phyloP scores from a whole-genome alignment of 1,140 invertebrate genomes.

The Muscidifurax raptorellus region DNA sequence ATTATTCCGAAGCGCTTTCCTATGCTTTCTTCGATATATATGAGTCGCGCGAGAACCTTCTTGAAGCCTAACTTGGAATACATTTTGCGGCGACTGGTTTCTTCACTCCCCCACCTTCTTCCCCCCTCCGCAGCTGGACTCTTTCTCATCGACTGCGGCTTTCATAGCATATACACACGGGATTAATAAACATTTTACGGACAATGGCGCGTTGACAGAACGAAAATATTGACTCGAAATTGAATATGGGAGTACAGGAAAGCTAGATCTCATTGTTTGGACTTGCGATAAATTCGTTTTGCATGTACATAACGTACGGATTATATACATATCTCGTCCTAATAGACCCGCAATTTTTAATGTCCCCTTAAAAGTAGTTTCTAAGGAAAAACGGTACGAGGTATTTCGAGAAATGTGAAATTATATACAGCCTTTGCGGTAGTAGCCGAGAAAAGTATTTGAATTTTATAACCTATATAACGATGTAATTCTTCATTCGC shows the following conservation, averaged over 20 bases:
- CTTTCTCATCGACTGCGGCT: not conserved
- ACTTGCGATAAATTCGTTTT: not conserved
- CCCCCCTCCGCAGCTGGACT: not conserved
- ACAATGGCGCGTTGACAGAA: conserved; percentile 33
- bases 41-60: conserved; percentile 13
- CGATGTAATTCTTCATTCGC: not conserved
- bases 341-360: not conserved
- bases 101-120: conserved; percentile 12
- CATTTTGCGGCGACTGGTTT: conserved; percentile 42
- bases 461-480: no score
- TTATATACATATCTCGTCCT: no score
- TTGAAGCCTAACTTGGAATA: conserved; percentile 22
- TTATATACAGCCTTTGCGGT: no score
- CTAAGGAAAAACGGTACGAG: not conserved
- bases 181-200: conserved; percentile 50
- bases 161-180: not conserved
- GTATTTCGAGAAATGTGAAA: no score
- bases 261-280: conserved; percentile 32
- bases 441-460: no score
- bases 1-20: not conserved
- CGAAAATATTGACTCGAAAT: conserved; percentile 43
- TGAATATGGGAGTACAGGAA: conserved; percentile 15
- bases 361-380: no score
- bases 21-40: conserved; percentile 24
- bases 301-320: not conserved